Percentiles rank a stretch among this genome's conserved stretches.
These are phyloP conservation scores for Neoitamus cyanurus DNA, from an alignment of 2,888 invertebrate species.

Conservation along the genomic window DNA sequence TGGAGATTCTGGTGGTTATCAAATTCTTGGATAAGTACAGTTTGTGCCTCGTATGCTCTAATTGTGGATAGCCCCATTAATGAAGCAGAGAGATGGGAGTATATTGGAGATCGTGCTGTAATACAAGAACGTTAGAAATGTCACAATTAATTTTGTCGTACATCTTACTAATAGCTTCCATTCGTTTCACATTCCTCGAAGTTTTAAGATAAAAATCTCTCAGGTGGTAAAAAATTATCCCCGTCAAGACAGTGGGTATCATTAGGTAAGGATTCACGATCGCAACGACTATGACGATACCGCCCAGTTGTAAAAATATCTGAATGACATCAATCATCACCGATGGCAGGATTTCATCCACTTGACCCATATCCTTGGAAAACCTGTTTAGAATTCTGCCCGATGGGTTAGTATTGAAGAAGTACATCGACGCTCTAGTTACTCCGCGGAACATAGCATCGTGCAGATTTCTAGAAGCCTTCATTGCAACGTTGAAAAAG, in stretches of 20 bases:
- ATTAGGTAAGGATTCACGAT: constrained; percentile 80
- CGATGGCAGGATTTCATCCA: constrained; percentile 66
- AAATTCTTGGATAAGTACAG: constrained; percentile 81
- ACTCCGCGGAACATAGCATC: constrained; percentile 86
- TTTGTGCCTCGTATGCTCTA: constrained; percentile 86
- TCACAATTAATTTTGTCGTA: background rate
- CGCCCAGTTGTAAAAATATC: constrained; percentile 83
- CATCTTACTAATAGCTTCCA: constrained; percentile 83
- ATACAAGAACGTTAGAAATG: constrained; percentile 53
- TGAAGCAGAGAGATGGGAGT: constrained; percentile 89
- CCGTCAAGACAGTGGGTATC: constrained; percentile 77
- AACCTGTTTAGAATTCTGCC: constrained; percentile 88
- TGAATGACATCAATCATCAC: constrained; percentile 69
- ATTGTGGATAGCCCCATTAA: constrained; percentile 92
- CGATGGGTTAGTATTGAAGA: constrained; percentile 89
- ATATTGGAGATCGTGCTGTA: constrained; percentile 93
- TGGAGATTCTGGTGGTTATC: constrained; percentile 87
- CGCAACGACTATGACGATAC: constrained; percentile 82
- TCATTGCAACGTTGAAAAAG: constrained; percentile 74
- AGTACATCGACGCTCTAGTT: constrained; percentile 83
- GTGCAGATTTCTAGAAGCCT: constrained; percentile 81
- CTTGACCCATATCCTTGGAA: constrained; percentile 84
- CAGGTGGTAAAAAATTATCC: constrained; percentile 78
- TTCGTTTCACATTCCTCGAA: constrained; percentile 82
- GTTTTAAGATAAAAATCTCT: constrained; percentile 82